phyloP scores from a whole-genome alignment of 2,797 vertebrate genomes.

The Garrulus glandarius region DNA sequence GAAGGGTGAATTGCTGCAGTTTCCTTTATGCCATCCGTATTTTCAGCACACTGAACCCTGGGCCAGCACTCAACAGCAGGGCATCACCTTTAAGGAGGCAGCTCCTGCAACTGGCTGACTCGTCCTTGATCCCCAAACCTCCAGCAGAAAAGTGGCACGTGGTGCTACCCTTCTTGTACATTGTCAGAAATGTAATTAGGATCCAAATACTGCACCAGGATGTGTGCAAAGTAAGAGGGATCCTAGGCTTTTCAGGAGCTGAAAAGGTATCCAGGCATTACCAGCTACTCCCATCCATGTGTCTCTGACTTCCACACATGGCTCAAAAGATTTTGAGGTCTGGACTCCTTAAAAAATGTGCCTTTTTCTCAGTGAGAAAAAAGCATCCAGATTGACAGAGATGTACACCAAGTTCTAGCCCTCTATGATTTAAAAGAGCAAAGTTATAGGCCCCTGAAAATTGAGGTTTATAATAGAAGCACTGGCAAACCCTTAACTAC shows the following conservation, averaged over 20 bases:
- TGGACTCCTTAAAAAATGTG: background rate
- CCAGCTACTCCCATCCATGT: background rate
- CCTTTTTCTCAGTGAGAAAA: background rate
- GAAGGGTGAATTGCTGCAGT: background rate
- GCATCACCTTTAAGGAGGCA: background rate
- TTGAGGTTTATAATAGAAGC: conserved; percentile 65
- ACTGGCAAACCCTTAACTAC: conserved; percentile 65
- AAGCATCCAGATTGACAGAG: background rate
- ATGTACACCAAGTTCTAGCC: background rate
- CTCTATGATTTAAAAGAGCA: conserved; percentile 54
- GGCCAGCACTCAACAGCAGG: background rate
- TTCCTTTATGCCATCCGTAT: background rate
- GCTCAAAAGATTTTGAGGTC: background rate
- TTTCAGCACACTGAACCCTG: background rate
- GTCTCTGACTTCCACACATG: background rate
- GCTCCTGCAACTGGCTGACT: background rate
- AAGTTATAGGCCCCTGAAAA: conserved; percentile 60
- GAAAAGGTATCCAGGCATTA: background rate
- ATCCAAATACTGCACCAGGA: background rate
- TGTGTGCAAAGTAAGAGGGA: background rate
- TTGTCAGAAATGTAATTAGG: background rate
- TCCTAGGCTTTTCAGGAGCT: background rate
- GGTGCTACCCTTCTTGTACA: background rate
- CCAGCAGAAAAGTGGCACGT: background rate
- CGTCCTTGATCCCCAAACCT: background rate